Base-by-base conservation (phyloP, 1,140 invertebrate species). In the Maconellicoccus hirsutus region DNA sequence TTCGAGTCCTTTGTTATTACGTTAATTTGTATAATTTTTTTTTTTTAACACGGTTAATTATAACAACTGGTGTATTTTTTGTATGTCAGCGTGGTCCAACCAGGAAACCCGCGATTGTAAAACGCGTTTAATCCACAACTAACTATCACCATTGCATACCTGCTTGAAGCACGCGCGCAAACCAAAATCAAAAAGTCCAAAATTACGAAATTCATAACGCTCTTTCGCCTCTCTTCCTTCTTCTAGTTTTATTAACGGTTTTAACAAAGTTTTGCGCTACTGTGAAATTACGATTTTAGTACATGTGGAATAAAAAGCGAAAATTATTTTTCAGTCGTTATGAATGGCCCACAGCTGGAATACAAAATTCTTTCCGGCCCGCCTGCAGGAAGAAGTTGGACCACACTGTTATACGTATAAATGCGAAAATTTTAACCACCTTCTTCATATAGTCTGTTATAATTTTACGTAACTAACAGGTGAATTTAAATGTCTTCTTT, bases 291-390 rank as follows among this genome's bases (percentile, higher is more conserved):
- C 4, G 4, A 7, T 22, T 59, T 22, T 59, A 16, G 6, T 23
- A 66, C 25, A 66, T 25, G 21, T 66, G 61, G 61, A 66, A 66
- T 52, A 52, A 52, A 52, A 52, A 52, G n/a, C 42, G 42, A 66
- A 66, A 66, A 66, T 66, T 66, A 66, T 66, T 66, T 66, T 66
- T 66, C 61, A 66, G 61, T 66, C 61, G 61, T 66, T 25, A 66
- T 66, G 61, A 66, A 66, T 66, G 61, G 61, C 61, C 61, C 61
- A 66, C 61, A 66, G 61, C 61, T 66, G 61, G 61, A 66, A 66
- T 66, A 66, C 61, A 66, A 66, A 66, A 66, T 66, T 66, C 61
- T 66, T 66, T 66, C 61, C 61, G 61, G 61, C 61, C 61, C 61
- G 25, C 10, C 61, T 4, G 61, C 61, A 66, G 61, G 61, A 66